Percentiles rank a stretch among this genome's conserved stretches.
Conservation (phyloP, 2,888 invertebrate genomes). For the Napeogenes sylphis region DNA sequence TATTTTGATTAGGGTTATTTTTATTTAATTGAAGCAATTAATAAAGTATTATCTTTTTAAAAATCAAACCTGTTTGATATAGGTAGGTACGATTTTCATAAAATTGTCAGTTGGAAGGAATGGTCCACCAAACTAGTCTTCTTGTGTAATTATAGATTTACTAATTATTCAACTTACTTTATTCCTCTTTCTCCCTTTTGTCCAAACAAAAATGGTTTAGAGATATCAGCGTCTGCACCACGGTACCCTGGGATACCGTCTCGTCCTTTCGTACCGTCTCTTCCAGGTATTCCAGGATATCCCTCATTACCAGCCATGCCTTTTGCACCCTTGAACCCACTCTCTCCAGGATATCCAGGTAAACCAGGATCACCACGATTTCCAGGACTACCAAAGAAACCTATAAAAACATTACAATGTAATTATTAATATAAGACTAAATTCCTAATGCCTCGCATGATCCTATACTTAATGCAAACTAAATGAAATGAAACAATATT, state of each 20-base stretch:
- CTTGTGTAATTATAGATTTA: neutral
- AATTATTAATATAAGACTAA: too few relatives aligned
- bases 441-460: too few relatives aligned
- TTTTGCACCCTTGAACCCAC: conserved; percentile 55
- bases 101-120: neutral
- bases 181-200: conserved; percentile 68
- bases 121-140: neutral
- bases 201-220: conserved; percentile 58
- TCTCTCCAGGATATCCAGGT: conserved; percentile 46
- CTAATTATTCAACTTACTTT: conserved; percentile 42
- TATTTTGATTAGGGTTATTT: too few relatives aligned
- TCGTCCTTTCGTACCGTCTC: conserved; percentile 68
- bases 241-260: conserved; percentile 74
- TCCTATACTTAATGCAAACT: too few relatives aligned
- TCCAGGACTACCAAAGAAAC: conserved; percentile 68
- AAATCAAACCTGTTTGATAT: too few relatives aligned
- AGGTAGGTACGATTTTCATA: too few relatives aligned
- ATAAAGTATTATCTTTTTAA: too few relatives aligned
- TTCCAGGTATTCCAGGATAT: conserved; percentile 65
- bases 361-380: conserved; percentile 59
- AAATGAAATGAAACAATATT: too few relatives aligned
- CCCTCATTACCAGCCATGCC: conserved; percentile 69
- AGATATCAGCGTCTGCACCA: conserved; percentile 65
- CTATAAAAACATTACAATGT: conserved; percentile 35
- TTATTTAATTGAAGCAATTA: too few relatives aligned